phyloP scores from a whole-genome alignment of 2,888 invertebrate genomes.

The Xestia c-nigrum region DNA sequence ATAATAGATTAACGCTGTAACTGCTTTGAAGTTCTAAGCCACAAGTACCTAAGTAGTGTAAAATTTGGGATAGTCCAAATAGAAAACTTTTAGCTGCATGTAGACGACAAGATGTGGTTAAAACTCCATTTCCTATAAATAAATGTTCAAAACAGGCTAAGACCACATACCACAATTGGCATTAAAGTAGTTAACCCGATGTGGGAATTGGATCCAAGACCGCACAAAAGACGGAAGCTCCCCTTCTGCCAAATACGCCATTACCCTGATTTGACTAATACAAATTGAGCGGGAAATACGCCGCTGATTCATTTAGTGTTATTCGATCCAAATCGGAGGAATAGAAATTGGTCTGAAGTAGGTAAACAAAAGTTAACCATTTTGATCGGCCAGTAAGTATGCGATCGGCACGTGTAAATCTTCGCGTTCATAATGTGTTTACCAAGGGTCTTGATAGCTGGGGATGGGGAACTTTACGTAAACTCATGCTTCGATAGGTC shows the following conservation, averaged over 20 bases:
- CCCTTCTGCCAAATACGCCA: conserved; percentile 38
- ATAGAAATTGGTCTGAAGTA: conserved; percentile 11
- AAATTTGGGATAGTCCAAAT: background rate
- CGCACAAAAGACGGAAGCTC: conserved; percentile 23
- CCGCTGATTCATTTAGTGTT: conserved; percentile 32
- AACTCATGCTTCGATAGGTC: background rate
- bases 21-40: background rate
- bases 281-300: conserved; percentile 50
- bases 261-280: conserved; percentile 37
- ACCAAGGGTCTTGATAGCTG: background rate
- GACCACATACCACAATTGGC: conserved; percentile 8
- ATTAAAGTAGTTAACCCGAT: conserved; percentile 22
- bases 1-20: background rate
- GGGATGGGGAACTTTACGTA: background rate
- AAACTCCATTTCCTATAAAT: conserved; percentile 1
- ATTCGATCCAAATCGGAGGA: conserved; percentile 10
- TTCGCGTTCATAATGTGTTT: conserved; percentile 10
- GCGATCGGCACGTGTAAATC: background rate
- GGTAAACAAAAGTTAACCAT: conserved; percentile 16
- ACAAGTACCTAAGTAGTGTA: background rate
- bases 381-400: conserved; percentile 3
- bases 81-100: background rate
- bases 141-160: conserved; percentile 1
- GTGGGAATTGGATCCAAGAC: conserved; percentile 22
- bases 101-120: background rate